Evolutionary conservation across 2,888 invertebrate genomes (phyloP).

Genomic region (Tolmerus cingulatus): DNA sequence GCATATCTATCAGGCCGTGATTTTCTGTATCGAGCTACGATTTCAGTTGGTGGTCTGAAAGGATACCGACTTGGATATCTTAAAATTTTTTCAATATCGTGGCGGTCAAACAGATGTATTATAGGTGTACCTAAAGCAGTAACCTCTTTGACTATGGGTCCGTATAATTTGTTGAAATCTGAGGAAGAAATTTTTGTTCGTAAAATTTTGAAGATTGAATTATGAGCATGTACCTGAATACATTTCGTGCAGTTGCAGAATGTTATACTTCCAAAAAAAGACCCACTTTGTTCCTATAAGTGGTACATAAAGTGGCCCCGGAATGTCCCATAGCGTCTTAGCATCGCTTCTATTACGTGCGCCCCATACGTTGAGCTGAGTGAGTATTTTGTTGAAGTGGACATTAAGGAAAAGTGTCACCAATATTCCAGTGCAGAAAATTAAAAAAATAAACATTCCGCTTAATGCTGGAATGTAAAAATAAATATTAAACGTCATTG

Average conservation of each 20-base stretch:
- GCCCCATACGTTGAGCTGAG: not conserved
- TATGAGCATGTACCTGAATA: constrained; percentile 70
- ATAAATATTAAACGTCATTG: not conserved
- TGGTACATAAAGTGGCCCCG: constrained; percentile 78
- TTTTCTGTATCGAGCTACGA: constrained; percentile 77
- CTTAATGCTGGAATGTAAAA: not conserved
- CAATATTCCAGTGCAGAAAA: not conserved
- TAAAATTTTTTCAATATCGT: constrained; percentile 80
- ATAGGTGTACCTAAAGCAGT: constrained; percentile 76
- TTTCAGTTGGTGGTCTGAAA: constrained; percentile 82
- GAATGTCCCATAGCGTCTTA: constrained; percentile 66
- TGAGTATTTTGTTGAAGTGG: not conserved
- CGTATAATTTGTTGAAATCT: constrained; percentile 78
- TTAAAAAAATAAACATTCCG: not conserved
- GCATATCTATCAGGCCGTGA: constrained; percentile 81
- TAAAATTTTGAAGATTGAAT: not conserved
- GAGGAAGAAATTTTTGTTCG: not conserved
- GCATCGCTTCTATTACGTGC: not conserved
- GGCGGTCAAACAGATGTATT: constrained; percentile 75
- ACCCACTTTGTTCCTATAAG: constrained; percentile 83
- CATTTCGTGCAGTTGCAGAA: constrained; percentile 80
- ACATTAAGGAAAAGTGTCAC: not conserved
- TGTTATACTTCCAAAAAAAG: constrained; percentile 73
- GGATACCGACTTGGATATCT: constrained; percentile 77
- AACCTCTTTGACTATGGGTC: constrained; percentile 80